Evolutionary conservation across 2,113 vertebrate species (phyloP).

Genomic region (Thamnaconus septentrionalis): DNA sequence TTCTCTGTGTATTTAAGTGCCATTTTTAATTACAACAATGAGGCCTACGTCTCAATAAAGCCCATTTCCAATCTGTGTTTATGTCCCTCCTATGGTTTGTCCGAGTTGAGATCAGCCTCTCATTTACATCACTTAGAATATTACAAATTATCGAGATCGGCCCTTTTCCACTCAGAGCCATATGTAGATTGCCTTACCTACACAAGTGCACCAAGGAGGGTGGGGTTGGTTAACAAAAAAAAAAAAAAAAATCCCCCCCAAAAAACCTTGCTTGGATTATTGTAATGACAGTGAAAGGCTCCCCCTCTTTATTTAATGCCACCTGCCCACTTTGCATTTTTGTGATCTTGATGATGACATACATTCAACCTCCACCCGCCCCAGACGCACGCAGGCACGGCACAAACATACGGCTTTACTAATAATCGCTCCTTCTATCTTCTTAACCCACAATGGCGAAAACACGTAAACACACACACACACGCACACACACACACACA

Average conservation of each 20-base stretch:
- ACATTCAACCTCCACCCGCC: conserved; percentile 32
- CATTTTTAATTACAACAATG: conserved; percentile 20
- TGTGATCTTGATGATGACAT: conserved; percentile 54
- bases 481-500: conserved; percentile 23
- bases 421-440: conserved; percentile 68
- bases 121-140: conserved; percentile 61
- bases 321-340: conserved; percentile 59
- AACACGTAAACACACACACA: conserved; percentile 23
- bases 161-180: conserved; percentile 40
- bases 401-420: conserved; percentile 56
- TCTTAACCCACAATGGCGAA: conserved; percentile 46
- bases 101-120: conserved; percentile 32
- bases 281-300: conserved; percentile 62
- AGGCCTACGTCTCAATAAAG: conserved; percentile 28
- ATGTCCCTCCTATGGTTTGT: conserved; percentile 35
- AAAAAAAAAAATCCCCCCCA: conserved; percentile 38
- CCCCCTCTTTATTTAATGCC: conserved; percentile 70
- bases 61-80: conserved; percentile 40
- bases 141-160: conserved; percentile 61
- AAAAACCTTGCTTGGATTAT: conserved; percentile 58
- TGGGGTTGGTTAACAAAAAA: background rate
- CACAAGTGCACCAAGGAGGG: conserved; percentile 32
- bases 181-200: conserved; percentile 55
- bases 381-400: conserved; percentile 12
- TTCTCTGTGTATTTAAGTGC: background rate